phyloP scores from a whole-genome alignment of 2,113 vertebrate species.

The Hypomesus transpacificus region DNA sequence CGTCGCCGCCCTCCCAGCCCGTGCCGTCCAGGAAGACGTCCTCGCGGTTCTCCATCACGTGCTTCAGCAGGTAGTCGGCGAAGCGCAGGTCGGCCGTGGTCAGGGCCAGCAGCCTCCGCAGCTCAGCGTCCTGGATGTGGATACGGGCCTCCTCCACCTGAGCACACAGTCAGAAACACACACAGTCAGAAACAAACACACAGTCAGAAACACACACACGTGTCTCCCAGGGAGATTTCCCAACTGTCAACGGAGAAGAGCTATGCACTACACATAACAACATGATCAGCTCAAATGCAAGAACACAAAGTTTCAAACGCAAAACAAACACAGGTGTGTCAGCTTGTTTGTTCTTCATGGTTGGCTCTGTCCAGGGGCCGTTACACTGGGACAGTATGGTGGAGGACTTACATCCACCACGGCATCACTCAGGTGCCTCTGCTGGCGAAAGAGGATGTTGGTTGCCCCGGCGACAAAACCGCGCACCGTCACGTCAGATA shows the following conservation, averaged over 20 bases:
- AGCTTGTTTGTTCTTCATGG: too few species aligned
- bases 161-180: not conserved
- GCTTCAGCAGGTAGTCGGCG: slow-evolving; percentile 89
- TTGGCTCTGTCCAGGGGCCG: too few species aligned
- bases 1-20: slow-evolving; percentile 97
- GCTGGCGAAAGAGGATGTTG: slow-evolving; percentile 96
- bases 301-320: too few species aligned
- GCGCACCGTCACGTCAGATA: slow-evolving; percentile 87
- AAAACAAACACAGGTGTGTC: too few species aligned
- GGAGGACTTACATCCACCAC: slow-evolving; percentile 81
- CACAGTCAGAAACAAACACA: slow-evolving; percentile 8
- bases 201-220: not conserved
- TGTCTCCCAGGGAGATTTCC: too few species aligned
- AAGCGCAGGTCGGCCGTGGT: slow-evolving; percentile 95
- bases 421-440: slow-evolving; percentile 92
- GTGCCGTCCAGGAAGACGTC: slow-evolving; percentile 97
- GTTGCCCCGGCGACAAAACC: slow-evolving; percentile 96
- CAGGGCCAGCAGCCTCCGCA: slow-evolving; percentile 82
- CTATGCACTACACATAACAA: too few species aligned
- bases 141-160: slow-evolving; percentile 90
- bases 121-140: slow-evolving; percentile 89
- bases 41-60: slow-evolving; percentile 91
- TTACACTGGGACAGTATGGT: too few species aligned
- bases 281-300: too few species aligned
- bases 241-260: too few species aligned